Base-by-base conservation (phyloP, 2,888 invertebrate species). In the Hirtodrosophila histrioides region DNA sequence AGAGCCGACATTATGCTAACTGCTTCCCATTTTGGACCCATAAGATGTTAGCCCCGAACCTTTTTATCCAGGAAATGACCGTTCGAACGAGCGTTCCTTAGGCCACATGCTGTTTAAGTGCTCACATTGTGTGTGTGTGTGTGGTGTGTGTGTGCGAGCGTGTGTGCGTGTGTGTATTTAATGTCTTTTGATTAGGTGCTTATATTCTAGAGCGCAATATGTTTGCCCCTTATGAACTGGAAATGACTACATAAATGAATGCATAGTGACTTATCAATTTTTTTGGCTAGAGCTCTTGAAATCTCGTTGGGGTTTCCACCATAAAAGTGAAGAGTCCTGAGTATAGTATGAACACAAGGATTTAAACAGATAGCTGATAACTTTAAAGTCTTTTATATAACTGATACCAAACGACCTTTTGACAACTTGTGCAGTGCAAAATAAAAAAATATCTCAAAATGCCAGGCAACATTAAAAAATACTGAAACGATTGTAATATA, bases 41-140 rank as follows among this genome's bases (percentile, higher is more conserved):
- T 69, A 48, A 64, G 55, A 53, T 57, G 65, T 70, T 74, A 56
- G 40, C 68, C 74, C 49, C 61, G 33, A 67, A 74, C 75, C 75
- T 74, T 76, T 71, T 66, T 39, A 60, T 24, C 43, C 57, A 51
- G 84, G 73, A 83, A 83, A 86, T 83, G 77, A 79, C 77, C 87
- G 60, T 81, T 63, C 56, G 54, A 61, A 67, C 45, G 60, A 41
- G 48, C 65, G 54, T 29, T 51, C 45, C 61, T 61, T 55, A 27
- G 36, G 37, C 56, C 37, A 24, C 62, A 74, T 57, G 57, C 56
- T 54, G 60, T 29, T 46, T 41, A 40, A 62, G 49, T 69, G 66
- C 53, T 44, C 31, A 45, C 40, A 6, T 7, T 12, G 10, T 37
- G 31, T 24, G 7, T 54, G 33, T 23, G 43, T 50, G 23, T 46